Base-by-base conservation (phyloP, 2,888 invertebrate genomes). In the Romanomermis culicivorax region DNA sequence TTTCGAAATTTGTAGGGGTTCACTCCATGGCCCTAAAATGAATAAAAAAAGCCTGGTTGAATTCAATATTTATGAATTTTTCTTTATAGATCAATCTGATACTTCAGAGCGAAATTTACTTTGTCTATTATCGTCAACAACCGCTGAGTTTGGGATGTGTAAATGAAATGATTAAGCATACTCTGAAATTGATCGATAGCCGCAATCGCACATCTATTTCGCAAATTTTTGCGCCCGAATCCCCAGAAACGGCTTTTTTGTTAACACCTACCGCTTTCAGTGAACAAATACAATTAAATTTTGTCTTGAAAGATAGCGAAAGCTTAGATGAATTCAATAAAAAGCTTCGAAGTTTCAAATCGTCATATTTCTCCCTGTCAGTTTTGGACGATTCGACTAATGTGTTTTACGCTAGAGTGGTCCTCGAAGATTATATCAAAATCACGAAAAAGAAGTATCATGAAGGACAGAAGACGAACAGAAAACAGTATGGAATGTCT, bases 271-370 rank as follows among this genome's bases (percentile, higher is more conserved):
- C 25, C 11, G 42, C 30, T 25, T 2, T 42, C 26, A 17, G 52
- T 25, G 20, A 51, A 24, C 51, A 49, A 27, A 27, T 49, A 4
- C 50, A 25, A 11, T 49, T 55, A n/a, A 17, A 42, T 20, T 55
- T 55, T 26, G 29, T 55, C 3, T 24, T 55, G 55, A 52, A 36
- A 23, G 51, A 51, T 2, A n/a, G 11, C 25, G 50, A 51, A 26
- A 50, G 49, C 23, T 24, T 54, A 42, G n/a, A 11, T 23, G 42
- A 54, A 51, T 42, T 54, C 7, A 4, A 20, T 14, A 11, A 7
- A 4, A 4, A 49, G 27, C 20, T 49, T 25, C 11, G 27, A 7
- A 4, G 11, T 27, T 27, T 49, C 4, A n/a, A 11, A n/a, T 4
- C 11, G 4, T n/a, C 45, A 7, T 45, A 45, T 45, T 45, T 45